Base-by-base conservation (phyloP, 2,888 invertebrate genomes). In the Parelbella ahira region DNA sequence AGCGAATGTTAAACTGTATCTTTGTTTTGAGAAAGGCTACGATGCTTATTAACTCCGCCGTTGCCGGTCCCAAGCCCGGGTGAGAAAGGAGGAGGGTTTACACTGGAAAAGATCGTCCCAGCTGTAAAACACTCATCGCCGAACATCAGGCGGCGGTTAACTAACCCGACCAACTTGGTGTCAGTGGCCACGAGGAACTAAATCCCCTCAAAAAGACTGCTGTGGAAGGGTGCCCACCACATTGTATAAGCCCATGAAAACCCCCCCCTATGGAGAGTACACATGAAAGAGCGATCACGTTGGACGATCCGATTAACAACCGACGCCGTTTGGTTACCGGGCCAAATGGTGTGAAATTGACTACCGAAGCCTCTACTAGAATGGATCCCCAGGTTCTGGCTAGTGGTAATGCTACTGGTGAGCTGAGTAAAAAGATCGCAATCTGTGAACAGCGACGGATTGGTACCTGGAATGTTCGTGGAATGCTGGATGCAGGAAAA, bases 261-360 rank as follows among this genome's bases (percentile, higher is more conserved):
- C 15, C 4, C 3, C 15, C 2, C 15, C 15, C n/a, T n/a, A n/a
- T n/a, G n/a, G n/a, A n/a, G n/a, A n/a, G n/a, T n/a, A n/a, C n/a
- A n/a, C n/a, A 15, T 15, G 15, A 15, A 15, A 15, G 15, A 3
- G 15, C 2, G 15, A 2, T 15, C 15, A 15, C 7, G 12, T 44
- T 36, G 39, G 29, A 25, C 37, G 42, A 38, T 10, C 46, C 33
- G 37, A 9, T 13, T 45, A 29, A 24, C 39, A 1, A n/a, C 8
- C 45, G 39, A 24, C 45, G 39, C 39, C 39, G 15, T 8, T 6
- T 39, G 7, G 45, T 39, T 1, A 1, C 38, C 36, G 45, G 45
- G 45, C 33, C 11, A 36, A 30, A 3, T 21, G 37, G 32, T 47
- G 46, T 47, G 38, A 47, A 47, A 28, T 39, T 18, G 13, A 29